These are phyloP conservation scores for Drosophila tsacasi DNA, from an alignment of 1,140 invertebrate genomes.

Conservation along the genomic window DNA sequence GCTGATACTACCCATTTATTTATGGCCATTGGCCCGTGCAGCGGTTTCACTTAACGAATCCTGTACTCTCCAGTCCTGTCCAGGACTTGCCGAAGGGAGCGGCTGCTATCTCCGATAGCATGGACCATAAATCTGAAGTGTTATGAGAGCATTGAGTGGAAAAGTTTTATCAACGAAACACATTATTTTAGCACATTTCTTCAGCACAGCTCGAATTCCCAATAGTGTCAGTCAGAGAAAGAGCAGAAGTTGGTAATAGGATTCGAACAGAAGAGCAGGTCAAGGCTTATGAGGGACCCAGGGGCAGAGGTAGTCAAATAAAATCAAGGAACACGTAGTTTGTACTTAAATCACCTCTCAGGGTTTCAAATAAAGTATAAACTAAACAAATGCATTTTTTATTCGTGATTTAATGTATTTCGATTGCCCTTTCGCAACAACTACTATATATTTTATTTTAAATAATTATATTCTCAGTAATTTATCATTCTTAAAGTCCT, in stretches of 20 bases:
- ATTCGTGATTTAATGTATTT: not conserved
- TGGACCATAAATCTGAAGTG: constrained; percentile 53
- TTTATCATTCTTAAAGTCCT: not conserved
- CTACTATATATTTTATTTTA: not conserved
- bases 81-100: constrained; percentile 10
- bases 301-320: not conserved
- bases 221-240: constrained; percentile 2
- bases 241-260: constrained; percentile 11
- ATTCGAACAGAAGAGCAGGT: constrained; percentile 5
- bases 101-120: constrained; percentile 31
- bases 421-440: too few relatives aligned
- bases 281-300: not conserved
- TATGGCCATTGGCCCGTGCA: constrained; percentile 49
- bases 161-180: constrained; percentile 54
- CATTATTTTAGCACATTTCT: constrained; percentile 40
- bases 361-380: not conserved
- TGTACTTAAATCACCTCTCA: not conserved
- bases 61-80: not conserved
- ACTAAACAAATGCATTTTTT: too few relatives aligned
- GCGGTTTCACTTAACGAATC: constrained; percentile 46
- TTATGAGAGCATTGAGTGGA: constrained; percentile 43
- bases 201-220: constrained; percentile 31
- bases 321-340: not conserved
- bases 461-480: not conserved
- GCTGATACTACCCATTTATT: constrained; percentile 63